Percentiles rank a stretch among this genome's conserved stretches.
Conservation (phyloP, 2,797 vertebrate genomes). For the Ara ararauna region DNA sequence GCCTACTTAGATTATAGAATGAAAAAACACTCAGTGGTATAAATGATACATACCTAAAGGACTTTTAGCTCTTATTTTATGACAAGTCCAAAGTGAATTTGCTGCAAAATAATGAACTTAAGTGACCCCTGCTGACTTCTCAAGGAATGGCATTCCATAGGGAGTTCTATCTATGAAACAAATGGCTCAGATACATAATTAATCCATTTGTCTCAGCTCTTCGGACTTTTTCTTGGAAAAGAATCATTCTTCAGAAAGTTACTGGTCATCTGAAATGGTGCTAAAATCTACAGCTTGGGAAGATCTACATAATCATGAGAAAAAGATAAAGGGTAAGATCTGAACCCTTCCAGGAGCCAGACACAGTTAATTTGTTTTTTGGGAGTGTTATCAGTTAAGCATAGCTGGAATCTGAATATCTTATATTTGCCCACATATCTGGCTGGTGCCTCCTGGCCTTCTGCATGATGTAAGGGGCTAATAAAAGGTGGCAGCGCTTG, state of each 20-base stretch:
- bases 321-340: not conserved
- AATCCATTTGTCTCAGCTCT: not conserved
- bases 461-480: slow-evolving; percentile 4
- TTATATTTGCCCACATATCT: slow-evolving; percentile 3
- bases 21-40: not conserved
- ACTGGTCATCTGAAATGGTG: not conserved
- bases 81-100: slow-evolving; percentile 22
- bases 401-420: not conserved
- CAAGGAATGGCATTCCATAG: slow-evolving; percentile 58
- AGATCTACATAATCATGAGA: not conserved
- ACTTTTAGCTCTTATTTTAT: slow-evolving; percentile 2
- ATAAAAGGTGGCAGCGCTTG: slow-evolving; percentile 54
- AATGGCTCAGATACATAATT: not conserved
- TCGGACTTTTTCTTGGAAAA: not conserved
- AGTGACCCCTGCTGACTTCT: slow-evolving; percentile 72
- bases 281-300: not conserved
- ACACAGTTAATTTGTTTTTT: not conserved
- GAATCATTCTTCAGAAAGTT: not conserved
- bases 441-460: slow-evolving; percentile 32
- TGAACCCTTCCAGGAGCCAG: not conserved
- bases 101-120: slow-evolving; percentile 67
- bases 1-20: not conserved
- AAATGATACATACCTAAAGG: not conserved
- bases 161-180: slow-evolving; percentile 15
- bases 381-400: not conserved